Conservation (phyloP, 2,888 invertebrate species). For the Cephus rjabovi region DNA sequence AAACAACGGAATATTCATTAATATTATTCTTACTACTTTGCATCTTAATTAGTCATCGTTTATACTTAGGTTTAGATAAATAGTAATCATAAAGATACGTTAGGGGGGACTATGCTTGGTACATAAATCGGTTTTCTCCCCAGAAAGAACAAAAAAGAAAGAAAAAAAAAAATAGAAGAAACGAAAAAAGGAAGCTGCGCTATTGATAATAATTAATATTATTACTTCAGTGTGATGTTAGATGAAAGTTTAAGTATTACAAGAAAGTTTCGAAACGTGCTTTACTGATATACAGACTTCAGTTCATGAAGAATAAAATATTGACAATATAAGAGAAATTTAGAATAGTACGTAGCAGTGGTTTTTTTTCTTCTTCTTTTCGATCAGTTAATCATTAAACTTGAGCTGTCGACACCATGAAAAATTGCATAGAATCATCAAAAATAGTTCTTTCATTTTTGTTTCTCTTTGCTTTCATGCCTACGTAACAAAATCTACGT, state of each 20-base stretch:
- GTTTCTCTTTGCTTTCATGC: not conserved
- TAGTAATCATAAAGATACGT: constrained; percentile 21
- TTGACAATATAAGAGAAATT: not conserved
- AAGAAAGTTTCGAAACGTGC: not conserved
- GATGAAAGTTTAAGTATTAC: not conserved
- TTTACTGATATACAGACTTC: not conserved
- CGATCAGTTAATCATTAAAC: not conserved
- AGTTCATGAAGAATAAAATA: not conserved
- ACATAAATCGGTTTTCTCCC: not conserved
- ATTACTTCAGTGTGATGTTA: not conserved
- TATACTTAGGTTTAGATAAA: constrained; percentile 39
- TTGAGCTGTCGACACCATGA: not conserved
- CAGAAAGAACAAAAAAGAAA: not conserved
- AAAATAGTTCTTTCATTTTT: not conserved
- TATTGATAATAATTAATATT: not conserved
- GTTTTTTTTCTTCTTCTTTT: not conserved
- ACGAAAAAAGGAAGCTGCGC: not conserved
- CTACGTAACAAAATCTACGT: not conserved
- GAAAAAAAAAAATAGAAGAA: not conserved
- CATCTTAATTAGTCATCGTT: not conserved
- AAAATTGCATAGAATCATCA: not conserved
- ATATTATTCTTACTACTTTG: no score
- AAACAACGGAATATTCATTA: constrained; percentile 49
- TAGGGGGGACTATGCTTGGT: not conserved
- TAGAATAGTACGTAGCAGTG: not conserved